Conservation (phyloP, 2,113 vertebrate species). For the Peromyscus polionotus region DNA sequence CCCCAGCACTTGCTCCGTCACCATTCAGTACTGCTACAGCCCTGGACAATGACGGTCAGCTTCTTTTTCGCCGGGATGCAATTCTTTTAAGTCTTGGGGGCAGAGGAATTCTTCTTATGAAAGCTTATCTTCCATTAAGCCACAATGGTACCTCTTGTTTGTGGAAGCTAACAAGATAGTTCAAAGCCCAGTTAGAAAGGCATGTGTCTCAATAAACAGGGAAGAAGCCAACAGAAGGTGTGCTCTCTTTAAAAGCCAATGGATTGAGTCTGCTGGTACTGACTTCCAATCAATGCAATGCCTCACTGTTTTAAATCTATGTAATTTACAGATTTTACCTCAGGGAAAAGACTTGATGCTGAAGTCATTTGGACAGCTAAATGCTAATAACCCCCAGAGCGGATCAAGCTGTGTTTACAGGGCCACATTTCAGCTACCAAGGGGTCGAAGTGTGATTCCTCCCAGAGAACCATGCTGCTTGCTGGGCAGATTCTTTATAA, state of each 20-base stretch:
- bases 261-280: neutral
- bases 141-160: neutral
- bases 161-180: neutral
- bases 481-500: slow-evolving; percentile 52
- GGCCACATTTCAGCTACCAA: neutral
- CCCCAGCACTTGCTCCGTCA: neutral
- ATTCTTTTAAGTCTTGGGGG: neutral
- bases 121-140: slow-evolving; percentile 35
- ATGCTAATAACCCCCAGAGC: neutral
- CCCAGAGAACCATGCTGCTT: neutral
- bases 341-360: neutral
- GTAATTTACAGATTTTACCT: slow-evolving; percentile 25
- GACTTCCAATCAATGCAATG: slow-evolving; percentile 41
- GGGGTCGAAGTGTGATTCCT: neutral
- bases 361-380: slow-evolving; percentile 40
- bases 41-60: neutral
- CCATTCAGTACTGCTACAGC: neutral
- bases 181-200: slow-evolving; percentile 58
- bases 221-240: slow-evolving; percentile 5
- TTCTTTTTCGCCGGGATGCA: slow-evolving; percentile 60
- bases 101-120: slow-evolving; percentile 60
- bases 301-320: neutral
- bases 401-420: neutral
- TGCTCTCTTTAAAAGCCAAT: neutral
- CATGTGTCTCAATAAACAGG: slow-evolving; percentile 44